Conservation (phyloP, 1,140 invertebrate genomes). For the Chironomus tepperi region DNA sequence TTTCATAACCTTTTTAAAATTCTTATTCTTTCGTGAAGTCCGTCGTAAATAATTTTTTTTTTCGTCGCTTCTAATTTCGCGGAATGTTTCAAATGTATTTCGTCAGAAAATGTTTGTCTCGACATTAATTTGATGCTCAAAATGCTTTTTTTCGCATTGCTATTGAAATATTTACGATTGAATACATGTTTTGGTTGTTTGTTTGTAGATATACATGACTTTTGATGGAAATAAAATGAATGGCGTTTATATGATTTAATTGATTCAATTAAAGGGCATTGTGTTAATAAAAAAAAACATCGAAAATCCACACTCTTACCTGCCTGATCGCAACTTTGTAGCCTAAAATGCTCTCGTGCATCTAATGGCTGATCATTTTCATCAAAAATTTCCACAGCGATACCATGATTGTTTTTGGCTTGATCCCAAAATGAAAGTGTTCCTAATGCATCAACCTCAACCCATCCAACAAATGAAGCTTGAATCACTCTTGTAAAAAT, state of each 20-base stretch:
- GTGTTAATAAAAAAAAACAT: not conserved
- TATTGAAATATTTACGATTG: not conserved
- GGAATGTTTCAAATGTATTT: constrained; percentile 13
- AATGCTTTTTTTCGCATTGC: constrained; percentile 8
- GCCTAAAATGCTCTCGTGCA: not conserved
- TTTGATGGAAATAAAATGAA: not conserved
- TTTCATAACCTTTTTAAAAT: too few relatives aligned
- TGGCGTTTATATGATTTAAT: not conserved
- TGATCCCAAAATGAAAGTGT: constrained; percentile 1
- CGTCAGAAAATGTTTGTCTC: constrained; percentile 11
- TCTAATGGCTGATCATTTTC: not conserved
- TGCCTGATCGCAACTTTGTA: constrained; percentile 16
- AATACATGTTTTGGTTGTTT: not conserved
- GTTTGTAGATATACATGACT: not conserved
- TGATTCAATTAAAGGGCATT: not conserved
- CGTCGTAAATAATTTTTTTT: not conserved
- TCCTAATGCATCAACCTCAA: not conserved
- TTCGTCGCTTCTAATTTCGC: constrained; percentile 5
- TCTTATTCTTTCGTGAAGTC: too few relatives aligned
- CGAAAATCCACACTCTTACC: constrained; percentile 14
- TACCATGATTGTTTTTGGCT: not conserved
- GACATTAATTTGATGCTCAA: not conserved
- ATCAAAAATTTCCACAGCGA: not conserved
- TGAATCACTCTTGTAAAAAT: not conserved
- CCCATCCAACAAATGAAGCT: not conserved